These are phyloP conservation scores for Stramonita haemastoma DNA, from an alignment of 2,888 invertebrate genomes.

Conservation along the genomic window DNA sequence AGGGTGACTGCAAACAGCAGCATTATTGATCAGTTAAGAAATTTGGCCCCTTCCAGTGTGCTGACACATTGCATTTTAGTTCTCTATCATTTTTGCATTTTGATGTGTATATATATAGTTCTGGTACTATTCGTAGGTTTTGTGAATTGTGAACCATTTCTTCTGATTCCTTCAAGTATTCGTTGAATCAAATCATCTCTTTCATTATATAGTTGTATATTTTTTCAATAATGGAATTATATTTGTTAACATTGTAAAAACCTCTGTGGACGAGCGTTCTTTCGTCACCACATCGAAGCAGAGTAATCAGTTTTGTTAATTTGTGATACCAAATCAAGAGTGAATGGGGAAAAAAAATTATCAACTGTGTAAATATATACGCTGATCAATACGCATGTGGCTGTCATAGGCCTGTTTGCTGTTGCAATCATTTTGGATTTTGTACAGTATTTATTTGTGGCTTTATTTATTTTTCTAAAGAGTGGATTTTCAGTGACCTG, in stretches of 20 bases:
- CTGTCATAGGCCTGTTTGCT: not conserved
- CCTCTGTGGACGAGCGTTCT: not conserved
- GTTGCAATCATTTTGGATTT: constrained; percentile 25
- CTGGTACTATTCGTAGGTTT: not conserved
- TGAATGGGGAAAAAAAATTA: not conserved
- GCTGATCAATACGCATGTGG: constrained; percentile 6
- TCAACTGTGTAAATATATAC: constrained; percentile 13
- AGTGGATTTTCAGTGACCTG: not conserved
- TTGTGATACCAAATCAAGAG: not conserved
- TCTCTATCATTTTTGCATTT: not conserved
- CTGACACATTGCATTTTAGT: not conserved
- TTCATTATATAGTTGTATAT: not conserved
- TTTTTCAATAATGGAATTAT: not conserved
- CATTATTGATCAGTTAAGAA: not conserved
- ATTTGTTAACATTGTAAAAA: not conserved
- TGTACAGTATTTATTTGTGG: constrained; percentile 27
- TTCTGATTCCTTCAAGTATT: not conserved
- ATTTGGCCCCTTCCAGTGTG: not conserved
- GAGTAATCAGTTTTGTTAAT: not conserved
- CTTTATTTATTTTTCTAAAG: not conserved
- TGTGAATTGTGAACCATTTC: not conserved
- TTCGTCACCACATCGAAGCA: constrained; percentile 15
- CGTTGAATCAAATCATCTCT: constrained; percentile 2
- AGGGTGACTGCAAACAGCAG: not conserved
- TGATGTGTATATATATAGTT: not conserved